Evolutionary conservation across 2,888 invertebrate species (phyloP), one percentile per base, ranked within the genome.

Genomic region (Ornithoptera alexandrae): DNA sequence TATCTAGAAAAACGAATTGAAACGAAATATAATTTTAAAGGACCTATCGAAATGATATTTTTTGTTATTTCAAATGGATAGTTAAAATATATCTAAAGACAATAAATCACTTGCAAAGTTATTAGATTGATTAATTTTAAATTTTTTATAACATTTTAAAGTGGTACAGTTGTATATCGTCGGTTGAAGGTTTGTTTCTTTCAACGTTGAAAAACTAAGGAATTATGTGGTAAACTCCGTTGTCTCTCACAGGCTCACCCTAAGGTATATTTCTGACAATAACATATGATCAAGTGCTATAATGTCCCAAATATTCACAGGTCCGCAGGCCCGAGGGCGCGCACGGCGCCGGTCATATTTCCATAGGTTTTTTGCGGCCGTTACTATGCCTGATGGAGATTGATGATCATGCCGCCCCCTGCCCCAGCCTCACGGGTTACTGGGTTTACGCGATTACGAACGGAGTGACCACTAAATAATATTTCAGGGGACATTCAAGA

Each of bases 341-440:
- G 77, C 74, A 73, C 80, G 80, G 80, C 80, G 77, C 77, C 79
- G 87, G 83, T 86, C 86, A 88, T 88, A 90, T 89, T 88, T 86
- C 82, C 86, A 83, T 79, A 81, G 80, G 80, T 84, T 88, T 89
- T 88, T 87, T 80, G 81, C 81, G 80, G 82, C 81, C 81, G 79
- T 65, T 70, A 53, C 82, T 81, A 81, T 81, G 80, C 76, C 83
- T 90, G 91, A 92, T 92, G 88, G 89, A 90, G 92, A 92, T 92
- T 92, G 92, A 92, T 92, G 90, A 90, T 84, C 81, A 80, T 73
- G 78, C 75, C 78, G 80, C 79, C 72, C 80, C 22, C 77, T 75
- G 81, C 79, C 74, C 72, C 72, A 59, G 74, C 75, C 76, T 65
- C 73, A 75, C 84, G 84, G 85, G 85, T 85, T 87, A 86, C 85